Evolutionary conservation across 23 tunicate genomes (phyloP).

Genomic region (Ciona savignyi): DNA sequence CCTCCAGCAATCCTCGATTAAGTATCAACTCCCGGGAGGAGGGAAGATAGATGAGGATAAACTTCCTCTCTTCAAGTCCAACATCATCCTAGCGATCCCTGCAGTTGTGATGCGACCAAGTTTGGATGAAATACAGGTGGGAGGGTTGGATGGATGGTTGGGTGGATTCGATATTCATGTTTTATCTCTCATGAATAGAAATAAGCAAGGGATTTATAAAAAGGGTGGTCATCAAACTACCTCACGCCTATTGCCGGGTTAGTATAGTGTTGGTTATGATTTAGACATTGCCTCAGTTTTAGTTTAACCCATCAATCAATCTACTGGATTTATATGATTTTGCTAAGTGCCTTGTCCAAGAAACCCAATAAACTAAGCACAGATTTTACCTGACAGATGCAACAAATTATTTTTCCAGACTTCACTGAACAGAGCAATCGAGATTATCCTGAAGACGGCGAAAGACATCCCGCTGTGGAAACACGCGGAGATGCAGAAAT

Average conservation of each 20-base stretch:
- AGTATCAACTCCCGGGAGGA: constrained; percentile 48
- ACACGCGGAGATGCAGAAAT: constrained; percentile 73
- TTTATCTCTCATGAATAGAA: too few species aligned
- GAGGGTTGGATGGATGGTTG: neutral
- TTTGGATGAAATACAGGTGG: constrained; percentile 75
- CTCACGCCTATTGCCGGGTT: too few species aligned
- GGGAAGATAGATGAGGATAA: constrained; percentile 48
- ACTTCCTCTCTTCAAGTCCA: constrained; percentile 51
- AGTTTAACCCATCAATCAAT: too few species aligned
- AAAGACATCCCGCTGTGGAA: constrained; percentile 68
- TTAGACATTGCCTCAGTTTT: too few species aligned
- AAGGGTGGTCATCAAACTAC: too few species aligned
- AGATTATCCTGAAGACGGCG: constrained; percentile 46
- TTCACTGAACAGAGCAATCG: constrained; percentile 45
- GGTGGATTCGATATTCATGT: neutral
- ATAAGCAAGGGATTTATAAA: too few species aligned
- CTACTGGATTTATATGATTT: too few species aligned
- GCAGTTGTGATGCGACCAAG: constrained; percentile 60
- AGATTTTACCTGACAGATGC: neutral
- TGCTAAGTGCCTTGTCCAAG: too few species aligned
- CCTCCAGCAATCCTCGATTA: constrained; percentile 63
- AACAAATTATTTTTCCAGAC: constrained; percentile 27
- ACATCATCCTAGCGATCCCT: constrained; percentile 85
- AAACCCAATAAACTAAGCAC: too few species aligned
- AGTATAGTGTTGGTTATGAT: too few species aligned